Base-by-base conservation (phyloP, 1,140 invertebrate genomes). In the Scaptomyza pallida region DNA sequence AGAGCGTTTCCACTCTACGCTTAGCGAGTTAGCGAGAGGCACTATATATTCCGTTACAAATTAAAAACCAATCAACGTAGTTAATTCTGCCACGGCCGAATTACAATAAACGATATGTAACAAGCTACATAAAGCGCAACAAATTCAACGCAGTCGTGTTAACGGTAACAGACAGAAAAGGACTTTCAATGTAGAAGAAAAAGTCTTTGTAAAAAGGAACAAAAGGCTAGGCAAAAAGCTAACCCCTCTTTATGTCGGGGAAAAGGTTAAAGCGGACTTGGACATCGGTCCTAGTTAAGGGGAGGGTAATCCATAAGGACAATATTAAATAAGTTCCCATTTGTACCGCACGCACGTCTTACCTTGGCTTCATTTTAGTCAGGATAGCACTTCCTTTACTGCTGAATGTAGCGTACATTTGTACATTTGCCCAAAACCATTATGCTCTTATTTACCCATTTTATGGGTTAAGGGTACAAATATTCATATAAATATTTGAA, bases 271-370 rank as follows among this genome's bases (percentile, higher is more conserved):
- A 26, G 21, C 45, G 3, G 45, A 48, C 16, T 9, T 48, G 23
- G 45, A n/a, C 45, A 30, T 15, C 45, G n/a, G 5, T 26, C 9
- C 21, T 47, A 5, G 13, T 26, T 1, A 23, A 12, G 6, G 44
- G 44, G 19, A 45, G 44, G 19, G 44, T n/a, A 10, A 21, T 47
- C 15, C 44, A 47, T 47, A 47, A 47, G 6, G 21, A 47, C 40
- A 41, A 5, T 41, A 6, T 41, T 6, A 16, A 6, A 41, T 16
- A 16, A 41, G 5, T 16, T 6, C 16, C 3, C 6, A 8, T 8
- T 41, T 41, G n/a, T n/a, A n/a, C n/a, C n/a, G n/a, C n/a, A n/a
- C n/a, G n/a, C n/a, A n/a, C n/a, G n/a, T 16, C 8, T 16, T 41
- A 8, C 4, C 8, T 9, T 41, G 5, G 9, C 0, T 41, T 16